Evolutionary conservation across 2,888 invertebrate species (phyloP), one percentile per base, ranked within the genome.

Genomic region (Listrodromus nycthemerus): DNA sequence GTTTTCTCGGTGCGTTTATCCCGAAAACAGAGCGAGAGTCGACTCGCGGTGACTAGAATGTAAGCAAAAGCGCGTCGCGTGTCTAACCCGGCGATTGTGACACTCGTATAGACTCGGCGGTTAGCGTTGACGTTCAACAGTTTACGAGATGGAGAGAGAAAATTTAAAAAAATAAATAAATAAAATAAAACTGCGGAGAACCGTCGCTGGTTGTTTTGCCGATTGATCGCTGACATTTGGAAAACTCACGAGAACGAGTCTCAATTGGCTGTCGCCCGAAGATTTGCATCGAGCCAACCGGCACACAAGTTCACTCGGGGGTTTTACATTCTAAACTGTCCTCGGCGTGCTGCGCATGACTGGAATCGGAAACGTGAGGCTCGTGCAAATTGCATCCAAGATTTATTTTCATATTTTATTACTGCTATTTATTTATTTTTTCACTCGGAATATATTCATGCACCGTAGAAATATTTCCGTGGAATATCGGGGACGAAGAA

Each of bases 211-310:
- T 88, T 86, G 86, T 85, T 88, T 21, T 84, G 85, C 76, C 86
- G 88, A 91, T 90, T 88, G 88, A 89, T 45, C 88, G 89, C 86
- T 86, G 88, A 90, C 87, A 87, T 88, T 90, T 87, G 96, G 96
- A 74, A 95, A 95, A 88, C 66, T 70, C 74, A 69, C 58, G 63
- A 76, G 96, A 82, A 97, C 97, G 94, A 95, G 50, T 94, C 96
- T 86, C 96, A 55, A 21, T 55, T 55, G 97, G 0, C 95, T 24
- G 50, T 71, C 45, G 5, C 58, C 70, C 65, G 10, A 48, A 61
- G 61, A 69, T 45, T 80, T 50, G 52, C 50, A 27, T 55, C 55
- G 24, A 55, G 21, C 55, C 24, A 55, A 24, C 55, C 7, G 21
- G 21, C 10, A 8, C 21, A 21, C 55, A 24, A 24, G 55, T 55